Percentiles rank a stretch among this genome's conserved stretches.
These are phyloP conservation scores for Pagrus major DNA, from an alignment of 2,113 vertebrate genomes.

Conservation along the genomic window DNA sequence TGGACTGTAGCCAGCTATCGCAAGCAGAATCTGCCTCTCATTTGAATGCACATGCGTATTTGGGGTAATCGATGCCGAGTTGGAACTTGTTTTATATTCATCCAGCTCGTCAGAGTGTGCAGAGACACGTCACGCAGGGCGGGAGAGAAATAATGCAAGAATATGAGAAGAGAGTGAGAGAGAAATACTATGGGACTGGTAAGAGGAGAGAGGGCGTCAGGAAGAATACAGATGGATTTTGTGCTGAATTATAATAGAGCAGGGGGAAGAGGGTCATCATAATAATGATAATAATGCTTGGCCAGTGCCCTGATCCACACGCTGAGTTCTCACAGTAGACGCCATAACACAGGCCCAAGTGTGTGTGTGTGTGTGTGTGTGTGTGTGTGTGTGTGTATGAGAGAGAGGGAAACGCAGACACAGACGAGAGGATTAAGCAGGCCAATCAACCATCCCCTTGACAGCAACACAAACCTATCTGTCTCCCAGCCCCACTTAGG, in stretches of 20 bases:
- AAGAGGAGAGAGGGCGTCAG: conserved; percentile 26
- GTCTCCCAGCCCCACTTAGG: conserved; percentile 68
- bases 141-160: conserved; percentile 60
- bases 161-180: conserved; percentile 32
- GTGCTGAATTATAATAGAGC: conserved; percentile 46
- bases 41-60: conserved; percentile 45
- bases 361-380: not conserved
- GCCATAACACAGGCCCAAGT: conserved; percentile 8
- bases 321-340: conserved; percentile 19
- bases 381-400: not conserved
- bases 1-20: conserved; percentile 47
- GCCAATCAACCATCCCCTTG: conserved; percentile 62
- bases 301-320: conserved; percentile 29
- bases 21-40: conserved; percentile 28
- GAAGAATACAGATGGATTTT: conserved; percentile 39
- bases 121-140: conserved; percentile 58
- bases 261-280: conserved; percentile 37
- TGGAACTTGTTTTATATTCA: conserved; percentile 72
- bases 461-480: conserved; percentile 71
- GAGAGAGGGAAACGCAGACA: not conserved
- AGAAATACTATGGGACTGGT: conserved; percentile 24
- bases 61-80: conserved; percentile 55
- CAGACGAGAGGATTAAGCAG: conserved; percentile 59
- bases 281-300: conserved; percentile 56
- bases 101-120: conserved; percentile 52